phyloP scores from a whole-genome alignment of 2,113 vertebrate species.

The Glaucomys volans region DNA sequence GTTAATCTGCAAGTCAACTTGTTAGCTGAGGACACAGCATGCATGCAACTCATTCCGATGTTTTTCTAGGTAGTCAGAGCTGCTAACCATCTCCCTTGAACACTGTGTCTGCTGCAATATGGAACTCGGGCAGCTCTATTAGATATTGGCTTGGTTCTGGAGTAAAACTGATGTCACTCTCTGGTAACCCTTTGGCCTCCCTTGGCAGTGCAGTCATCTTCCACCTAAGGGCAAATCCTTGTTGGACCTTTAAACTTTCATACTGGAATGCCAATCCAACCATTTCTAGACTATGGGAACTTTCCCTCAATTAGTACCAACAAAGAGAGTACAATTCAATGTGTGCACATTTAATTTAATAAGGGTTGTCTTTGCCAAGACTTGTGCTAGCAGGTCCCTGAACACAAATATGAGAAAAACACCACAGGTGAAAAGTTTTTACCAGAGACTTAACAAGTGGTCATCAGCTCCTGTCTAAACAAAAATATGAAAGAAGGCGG shows the following conservation, averaged over 20 bases:
- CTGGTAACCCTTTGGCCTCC: neutral
- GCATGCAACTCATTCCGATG: accelerated
- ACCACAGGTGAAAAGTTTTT: neutral
- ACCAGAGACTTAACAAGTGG: neutral
- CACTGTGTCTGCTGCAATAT: accelerated
- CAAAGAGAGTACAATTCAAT: neutral
- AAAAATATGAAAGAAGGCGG: neutral
- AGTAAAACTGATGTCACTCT: neutral
- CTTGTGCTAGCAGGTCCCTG: neutral
- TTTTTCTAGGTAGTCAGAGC: neutral
- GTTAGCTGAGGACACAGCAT: neutral
- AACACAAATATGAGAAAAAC: neutral
- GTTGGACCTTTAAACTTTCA: neutral
- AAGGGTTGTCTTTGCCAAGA: neutral
- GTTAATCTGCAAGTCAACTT: neutral
- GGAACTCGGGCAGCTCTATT: neutral
- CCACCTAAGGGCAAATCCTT: neutral
- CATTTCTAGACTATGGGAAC: neutral
- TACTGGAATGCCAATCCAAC: neutral
- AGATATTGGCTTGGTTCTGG: neutral
- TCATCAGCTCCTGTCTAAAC: neutral
- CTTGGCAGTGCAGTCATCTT: neutral
- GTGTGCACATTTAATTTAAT: neutral
- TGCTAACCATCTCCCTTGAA: neutral
- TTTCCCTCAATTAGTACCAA: too few species aligned